Conservation (phyloP, 2,797 vertebrate species). For the Tapera naevia region DNA sequence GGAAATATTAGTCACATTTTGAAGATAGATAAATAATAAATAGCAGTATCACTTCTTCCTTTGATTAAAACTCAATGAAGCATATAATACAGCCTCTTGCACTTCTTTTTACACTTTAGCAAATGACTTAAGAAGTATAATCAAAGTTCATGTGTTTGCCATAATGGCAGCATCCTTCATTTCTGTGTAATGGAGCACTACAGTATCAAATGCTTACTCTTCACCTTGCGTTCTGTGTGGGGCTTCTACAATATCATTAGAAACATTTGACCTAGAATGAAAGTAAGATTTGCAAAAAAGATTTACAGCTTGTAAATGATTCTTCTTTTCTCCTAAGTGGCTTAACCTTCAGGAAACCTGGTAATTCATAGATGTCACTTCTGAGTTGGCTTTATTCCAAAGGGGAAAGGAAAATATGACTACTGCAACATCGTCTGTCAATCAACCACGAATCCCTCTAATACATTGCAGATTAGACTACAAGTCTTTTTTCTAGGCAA, state of each 20-base stretch:
- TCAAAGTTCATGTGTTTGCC: conserved; percentile 26
- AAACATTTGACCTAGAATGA: background rate
- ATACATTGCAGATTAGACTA: background rate
- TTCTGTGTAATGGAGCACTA: background rate
- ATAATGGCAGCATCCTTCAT: conserved; percentile 25
- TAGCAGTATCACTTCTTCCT: conserved; percentile 37
- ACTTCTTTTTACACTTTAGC: conserved; percentile 25
- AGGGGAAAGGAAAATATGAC: background rate
- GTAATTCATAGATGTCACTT: background rate
- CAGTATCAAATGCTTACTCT: background rate
- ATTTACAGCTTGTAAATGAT: background rate
- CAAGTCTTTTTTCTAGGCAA: background rate
- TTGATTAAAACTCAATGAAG: conserved; percentile 65
- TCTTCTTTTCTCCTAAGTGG: background rate
- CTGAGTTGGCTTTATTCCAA: conserved; percentile 2
- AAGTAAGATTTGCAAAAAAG: background rate
- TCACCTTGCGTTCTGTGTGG: background rate
- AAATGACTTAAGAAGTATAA: conserved; percentile 44
- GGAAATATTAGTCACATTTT: conserved; percentile 22
- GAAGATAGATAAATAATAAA: conserved; percentile 48
- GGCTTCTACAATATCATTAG: background rate
- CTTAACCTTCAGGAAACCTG: conserved; percentile 24
- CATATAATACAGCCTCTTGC: conserved; percentile 40
- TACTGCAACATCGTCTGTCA: background rate
- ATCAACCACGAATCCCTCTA: background rate